These are phyloP conservation scores for Theonella swinhoei DNA, from an alignment of 37 sponge, comb jelly and placozoan genomes.

Conservation along the genomic window DNA sequence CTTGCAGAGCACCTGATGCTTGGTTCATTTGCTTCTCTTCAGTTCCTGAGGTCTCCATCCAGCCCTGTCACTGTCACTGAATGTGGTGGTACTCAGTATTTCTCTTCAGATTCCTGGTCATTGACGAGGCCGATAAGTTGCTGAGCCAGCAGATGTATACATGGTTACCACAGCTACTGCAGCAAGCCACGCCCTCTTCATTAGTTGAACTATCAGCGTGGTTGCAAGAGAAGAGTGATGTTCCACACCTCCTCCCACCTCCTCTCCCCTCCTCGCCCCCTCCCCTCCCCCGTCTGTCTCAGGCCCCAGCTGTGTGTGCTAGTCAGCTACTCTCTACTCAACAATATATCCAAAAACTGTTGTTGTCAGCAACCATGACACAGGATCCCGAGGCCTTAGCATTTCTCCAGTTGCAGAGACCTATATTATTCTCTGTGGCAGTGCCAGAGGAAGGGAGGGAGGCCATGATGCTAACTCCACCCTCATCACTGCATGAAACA, in stretches of 20 bases:
- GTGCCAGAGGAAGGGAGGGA: not conserved
- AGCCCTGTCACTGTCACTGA: not conserved
- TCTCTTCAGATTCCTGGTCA: slow-evolving; percentile 83
- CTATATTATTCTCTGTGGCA: not conserved
- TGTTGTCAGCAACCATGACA: slow-evolving; percentile 96
- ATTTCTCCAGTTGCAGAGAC: slow-evolving; percentile 57
- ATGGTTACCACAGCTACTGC: slow-evolving; percentile 74
- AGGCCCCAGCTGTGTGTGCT: not conserved
- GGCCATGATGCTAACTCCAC: not conserved
- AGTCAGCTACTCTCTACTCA: not conserved
- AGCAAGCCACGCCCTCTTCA: not conserved
- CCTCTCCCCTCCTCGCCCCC: not conserved
- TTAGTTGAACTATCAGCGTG: not conserved
- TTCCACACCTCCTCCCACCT: not conserved
- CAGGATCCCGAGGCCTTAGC: slow-evolving; percentile 89
- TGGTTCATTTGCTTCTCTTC: not conserved
- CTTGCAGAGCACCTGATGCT: slow-evolving; percentile 72
- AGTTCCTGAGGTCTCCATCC: not conserved
- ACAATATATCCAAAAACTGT: slow-evolving; percentile 78
- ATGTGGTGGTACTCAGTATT: too few relatives aligned
- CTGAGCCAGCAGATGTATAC: slow-evolving; percentile 76
- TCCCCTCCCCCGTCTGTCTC: not conserved
- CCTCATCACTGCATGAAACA: slow-evolving; percentile 43
- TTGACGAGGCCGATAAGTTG: slow-evolving; percentile 95
- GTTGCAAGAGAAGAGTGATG: not conserved